Base-by-base conservation (phyloP, 2,113 vertebrate genomes). In the Triplophysa siluroides region DNA sequence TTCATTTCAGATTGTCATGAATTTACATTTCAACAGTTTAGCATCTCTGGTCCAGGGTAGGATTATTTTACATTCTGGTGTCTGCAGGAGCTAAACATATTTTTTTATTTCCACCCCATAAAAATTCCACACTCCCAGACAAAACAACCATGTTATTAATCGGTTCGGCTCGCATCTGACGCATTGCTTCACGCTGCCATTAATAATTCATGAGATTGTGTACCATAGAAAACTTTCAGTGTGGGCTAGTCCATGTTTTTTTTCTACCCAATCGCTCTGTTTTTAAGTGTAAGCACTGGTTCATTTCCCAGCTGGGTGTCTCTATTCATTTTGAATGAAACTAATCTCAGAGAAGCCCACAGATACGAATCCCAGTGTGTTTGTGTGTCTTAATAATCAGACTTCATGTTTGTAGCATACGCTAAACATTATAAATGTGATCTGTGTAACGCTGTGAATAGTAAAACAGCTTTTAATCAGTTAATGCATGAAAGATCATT, bases 161-260 rank as follows among this genome's bases (percentile, higher is more conserved):
- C 54, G 58, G 62, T 79, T 81, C 62, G 85, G 73, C 77, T 83
- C 78, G 87, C 89, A 81, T 87, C 74, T 84, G 85, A 86, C 78
- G 61, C 62, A 52, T 82, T 4, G 41, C 71, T 76, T 75, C 74
- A 83, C 78, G 72, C 78, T 70, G 38, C 50, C 21, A 61, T 84
- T 71, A 85, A 87, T 85, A 79, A 85, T 87, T 82, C 60, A 85
- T 82, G 19, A 71, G 52, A 66, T 47, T 65, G 76, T 76, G 63
- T 63, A 81, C 54, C 56, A 29, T 71, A 52, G 41, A 43, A 62
- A 29, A 5, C 65, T 69, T 71, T 81, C 62, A 56, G 43, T 62
- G 60, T 60, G 12, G 4, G 6, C 26, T 29, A 43, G 63, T 43
- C 72, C 12, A 10, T 19, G 19, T 9, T 43, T 26, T n/a, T 45